phyloP scores from a whole-genome alignment of 2,888 invertebrate species.

The Dichetophora obliterata region DNA sequence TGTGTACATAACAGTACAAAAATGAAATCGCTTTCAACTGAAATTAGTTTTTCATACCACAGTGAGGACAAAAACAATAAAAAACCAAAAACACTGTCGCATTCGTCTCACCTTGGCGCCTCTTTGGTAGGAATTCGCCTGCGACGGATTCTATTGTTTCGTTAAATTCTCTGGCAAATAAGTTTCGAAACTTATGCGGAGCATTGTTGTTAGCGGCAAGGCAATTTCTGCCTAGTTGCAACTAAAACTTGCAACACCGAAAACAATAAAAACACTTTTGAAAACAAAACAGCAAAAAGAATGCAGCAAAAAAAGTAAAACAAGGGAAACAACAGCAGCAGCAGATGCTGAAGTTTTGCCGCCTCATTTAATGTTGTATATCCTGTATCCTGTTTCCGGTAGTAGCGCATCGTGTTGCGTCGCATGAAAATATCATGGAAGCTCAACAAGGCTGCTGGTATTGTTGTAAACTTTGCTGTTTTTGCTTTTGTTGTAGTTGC shows the following conservation, averaged over 20 bases:
- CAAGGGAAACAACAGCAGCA: background rate
- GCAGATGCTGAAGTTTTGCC: slow-evolving; percentile 19
- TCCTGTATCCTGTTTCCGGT: slow-evolving; percentile 22
- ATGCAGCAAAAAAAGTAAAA: background rate
- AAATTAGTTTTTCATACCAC: slow-evolving; percentile 31
- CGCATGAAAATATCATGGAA: background rate
- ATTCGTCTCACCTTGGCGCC: slow-evolving; percentile 2
- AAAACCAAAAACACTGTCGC: background rate
- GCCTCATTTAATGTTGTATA: slow-evolving; percentile 35
- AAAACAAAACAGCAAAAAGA: background rate
- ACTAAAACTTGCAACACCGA: slow-evolving; percentile 10
- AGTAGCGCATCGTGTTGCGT: background rate
- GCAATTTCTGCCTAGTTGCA: slow-evolving; percentile 8
- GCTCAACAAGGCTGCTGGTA: background rate
- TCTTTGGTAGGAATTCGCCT: background rate
- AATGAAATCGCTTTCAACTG: slow-evolving; percentile 17
- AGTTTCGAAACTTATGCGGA: slow-evolving; percentile 10
- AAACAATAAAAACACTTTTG: slow-evolving; percentile 10
- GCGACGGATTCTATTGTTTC: slow-evolving; percentile 23
- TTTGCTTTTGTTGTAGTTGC: background rate
- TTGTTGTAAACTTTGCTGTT: background rate
- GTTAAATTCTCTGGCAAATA: slow-evolving; percentile 13
- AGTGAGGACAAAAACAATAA: background rate
- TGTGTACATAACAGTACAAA: background rate
- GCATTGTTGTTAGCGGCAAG: background rate